phyloP scores from a whole-genome alignment of 2,797 vertebrate genomes.

The Ctenosaura bakeri region DNA sequence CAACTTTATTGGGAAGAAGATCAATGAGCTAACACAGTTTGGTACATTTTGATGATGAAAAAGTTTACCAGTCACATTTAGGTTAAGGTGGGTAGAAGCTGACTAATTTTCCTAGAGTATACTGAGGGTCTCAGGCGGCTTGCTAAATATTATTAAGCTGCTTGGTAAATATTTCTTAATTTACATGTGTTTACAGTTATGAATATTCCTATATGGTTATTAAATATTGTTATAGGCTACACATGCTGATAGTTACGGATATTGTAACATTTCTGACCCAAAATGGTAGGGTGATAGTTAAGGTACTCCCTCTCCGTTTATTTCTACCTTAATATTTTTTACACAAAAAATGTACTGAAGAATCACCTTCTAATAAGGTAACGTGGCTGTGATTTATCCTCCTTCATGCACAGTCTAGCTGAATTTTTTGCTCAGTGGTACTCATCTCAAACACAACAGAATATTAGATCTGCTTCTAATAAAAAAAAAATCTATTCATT shows the following conservation, averaged over 20 bases:
- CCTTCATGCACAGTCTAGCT: constrained; percentile 13
- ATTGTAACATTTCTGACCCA: background rate
- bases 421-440: background rate
- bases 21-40: constrained; percentile 28
- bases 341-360: constrained; percentile 17
- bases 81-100: background rate
- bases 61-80: background rate
- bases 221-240: background rate
- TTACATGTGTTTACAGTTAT: background rate
- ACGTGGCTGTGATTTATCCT: background rate
- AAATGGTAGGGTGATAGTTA: background rate
- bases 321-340: background rate
- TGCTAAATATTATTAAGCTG: background rate
- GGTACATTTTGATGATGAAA: background rate
- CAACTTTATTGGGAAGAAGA: background rate
- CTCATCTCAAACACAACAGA: constrained; percentile 4
- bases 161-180: background rate
- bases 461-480: background rate
- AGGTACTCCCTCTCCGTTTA: background rate
- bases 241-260: background rate
- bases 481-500: background rate
- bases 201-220: background rate
- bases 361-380: background rate
- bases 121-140: background rate
- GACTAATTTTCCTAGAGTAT: background rate